Conservation (phyloP, 1,140 invertebrate genomes). For the Hylaeus anthracinus region DNA sequence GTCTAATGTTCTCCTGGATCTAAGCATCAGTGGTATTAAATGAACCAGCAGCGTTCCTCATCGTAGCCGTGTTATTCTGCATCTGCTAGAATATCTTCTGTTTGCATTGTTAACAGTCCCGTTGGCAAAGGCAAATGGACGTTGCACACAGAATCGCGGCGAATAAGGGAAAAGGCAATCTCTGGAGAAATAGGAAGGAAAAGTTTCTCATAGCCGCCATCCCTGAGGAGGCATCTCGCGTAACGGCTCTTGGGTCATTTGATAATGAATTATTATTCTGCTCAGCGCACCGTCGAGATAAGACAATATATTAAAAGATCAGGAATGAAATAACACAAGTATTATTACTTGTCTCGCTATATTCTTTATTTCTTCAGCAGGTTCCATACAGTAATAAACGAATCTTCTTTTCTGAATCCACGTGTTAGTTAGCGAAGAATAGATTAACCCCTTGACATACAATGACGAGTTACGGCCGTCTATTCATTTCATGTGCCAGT, state of each 20-base stretch:
- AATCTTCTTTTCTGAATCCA: no score
- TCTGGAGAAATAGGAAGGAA: conserved; percentile 45
- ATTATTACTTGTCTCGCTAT: no score
- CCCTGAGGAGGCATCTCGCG: background rate
- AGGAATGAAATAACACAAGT: no score
- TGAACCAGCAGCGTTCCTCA: background rate
- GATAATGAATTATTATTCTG: conserved; percentile 52
- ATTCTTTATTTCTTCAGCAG: no score
- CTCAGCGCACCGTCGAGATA: background rate
- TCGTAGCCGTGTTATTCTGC: background rate
- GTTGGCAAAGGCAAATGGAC: conserved; percentile 6
- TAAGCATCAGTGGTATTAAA: background rate
- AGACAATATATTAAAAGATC: conserved; percentile 34
- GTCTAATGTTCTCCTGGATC: no score
- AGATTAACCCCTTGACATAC: no score
- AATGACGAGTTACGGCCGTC: no score
- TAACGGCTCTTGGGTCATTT: conserved; percentile 13
- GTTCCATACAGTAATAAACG: no score
- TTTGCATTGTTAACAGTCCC: background rate
- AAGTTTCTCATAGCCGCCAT: conserved; percentile 32
- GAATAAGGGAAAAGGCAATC: conserved; percentile 18
- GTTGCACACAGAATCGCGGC: background rate
- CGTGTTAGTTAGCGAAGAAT: no score
- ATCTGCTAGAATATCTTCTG: background rate
- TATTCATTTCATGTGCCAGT: no score